phyloP scores from a whole-genome alignment of 92 coral and sea anemone species.

The Porites divaricata region DNA sequence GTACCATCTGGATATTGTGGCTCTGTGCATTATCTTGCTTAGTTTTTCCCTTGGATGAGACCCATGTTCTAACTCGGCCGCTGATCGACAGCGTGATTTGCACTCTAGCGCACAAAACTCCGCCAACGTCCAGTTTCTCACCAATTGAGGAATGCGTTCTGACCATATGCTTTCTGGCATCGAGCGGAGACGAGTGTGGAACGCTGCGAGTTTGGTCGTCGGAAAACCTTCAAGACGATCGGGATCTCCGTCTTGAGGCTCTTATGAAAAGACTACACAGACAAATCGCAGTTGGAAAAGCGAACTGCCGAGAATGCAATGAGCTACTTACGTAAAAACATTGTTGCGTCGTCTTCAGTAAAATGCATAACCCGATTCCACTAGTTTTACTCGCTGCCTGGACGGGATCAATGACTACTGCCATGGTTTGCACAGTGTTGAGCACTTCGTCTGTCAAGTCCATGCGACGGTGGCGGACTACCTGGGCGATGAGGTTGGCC shows the following conservation, averaged over 20 bases:
- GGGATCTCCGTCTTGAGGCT: neutral
- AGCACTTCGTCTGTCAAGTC: constrained; percentile 5
- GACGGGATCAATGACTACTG: constrained; percentile 26
- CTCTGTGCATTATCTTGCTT: constrained; percentile 6
- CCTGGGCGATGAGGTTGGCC: constrained; percentile 15
- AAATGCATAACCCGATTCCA: constrained; percentile 12
- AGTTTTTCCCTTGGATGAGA: constrained; percentile 1
- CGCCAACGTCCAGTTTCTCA: neutral
- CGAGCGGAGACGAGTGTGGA: neutral
- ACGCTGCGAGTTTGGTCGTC: neutral
- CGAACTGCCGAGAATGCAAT: neutral
- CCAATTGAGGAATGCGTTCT: constrained; percentile 11
- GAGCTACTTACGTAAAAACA: constrained; percentile 9
- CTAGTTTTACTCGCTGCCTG: constrained; percentile 21
- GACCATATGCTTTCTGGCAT: neutral
- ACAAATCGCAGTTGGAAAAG: neutral
- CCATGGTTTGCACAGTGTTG: neutral
- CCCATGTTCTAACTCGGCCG: neutral
- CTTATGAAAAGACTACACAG: neutral
- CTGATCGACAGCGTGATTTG: neutral
- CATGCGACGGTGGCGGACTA: constrained; percentile 1
- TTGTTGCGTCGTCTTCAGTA: constrained; percentile 13
- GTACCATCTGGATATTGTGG: constrained; percentile 11
- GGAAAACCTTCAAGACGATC: neutral
- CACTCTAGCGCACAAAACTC: neutral